Base-by-base conservation (phyloP, 2,797 vertebrate species). In the Menidia menidia region DNA sequence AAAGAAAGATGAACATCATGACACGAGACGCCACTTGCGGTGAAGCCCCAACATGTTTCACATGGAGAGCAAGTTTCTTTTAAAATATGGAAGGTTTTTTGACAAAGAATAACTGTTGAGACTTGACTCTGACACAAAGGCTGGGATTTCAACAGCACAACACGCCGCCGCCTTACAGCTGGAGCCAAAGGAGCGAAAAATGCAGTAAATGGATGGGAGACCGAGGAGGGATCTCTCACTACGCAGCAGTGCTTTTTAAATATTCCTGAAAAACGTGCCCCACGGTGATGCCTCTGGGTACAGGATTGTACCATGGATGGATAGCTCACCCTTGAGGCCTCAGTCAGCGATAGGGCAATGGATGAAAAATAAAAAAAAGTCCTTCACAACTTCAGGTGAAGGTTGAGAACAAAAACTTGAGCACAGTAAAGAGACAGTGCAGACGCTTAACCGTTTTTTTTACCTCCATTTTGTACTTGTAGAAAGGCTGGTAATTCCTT, bases 1-100 rank as follows among this genome's bases (percentile, higher is more conserved):
- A 73, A 68, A 65, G 71, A 75, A 82, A 84, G 66, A 91, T 87
- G 75, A 84, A 83, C 82, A 83, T 81, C 75, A 65, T 68, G 80
- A 87, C 75, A 83, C 73, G 69, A 70, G 56, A 68, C 45, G 18
- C 65, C 41, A 68, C 19, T 19, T 1, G 44, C 48, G 42, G 64
- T 66, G 48, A 16, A 12, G 51, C 80, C 50, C 48, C 64, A 54
- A 73, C 68, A 44, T 73, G 69, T 52, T 74, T 78, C 75, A 82
- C 65, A 75, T 65, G 73, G 39, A 14, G 18, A 53, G 52, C 76
- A 61, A 0, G 60, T 41, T 66, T 60, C 78, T 68, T 65, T 31
- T 80, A 60, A 74, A 89, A 69, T 65, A 73, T 75, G 60, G 41
- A 78, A 35, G 51, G 3, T 66, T 77, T 77, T 39, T 32, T 68